These are phyloP conservation scores for Dasysyrphus tricinctus DNA, from an alignment of 2,888 invertebrate genomes.

Conservation along the genomic window DNA sequence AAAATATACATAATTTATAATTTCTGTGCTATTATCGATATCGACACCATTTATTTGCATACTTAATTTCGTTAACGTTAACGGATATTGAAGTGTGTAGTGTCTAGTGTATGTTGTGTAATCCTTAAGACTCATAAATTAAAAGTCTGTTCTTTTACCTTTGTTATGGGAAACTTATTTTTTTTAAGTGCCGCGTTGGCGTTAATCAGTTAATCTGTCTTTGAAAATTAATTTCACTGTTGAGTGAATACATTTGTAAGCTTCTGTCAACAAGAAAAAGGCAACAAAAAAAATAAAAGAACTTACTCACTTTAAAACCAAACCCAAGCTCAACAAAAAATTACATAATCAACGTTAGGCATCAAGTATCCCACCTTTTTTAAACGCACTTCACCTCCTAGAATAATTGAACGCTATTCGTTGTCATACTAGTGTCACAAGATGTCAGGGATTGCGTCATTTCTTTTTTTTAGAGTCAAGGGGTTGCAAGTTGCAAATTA, in stretches of 20 bases:
- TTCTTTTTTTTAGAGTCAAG: background rate
- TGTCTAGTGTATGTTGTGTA: background rate
- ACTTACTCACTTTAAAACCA: background rate
- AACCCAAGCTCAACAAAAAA: constrained; percentile 15
- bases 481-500: background rate
- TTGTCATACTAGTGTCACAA: constrained; percentile 45
- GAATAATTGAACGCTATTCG: constrained; percentile 54
- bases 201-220: constrained; percentile 59
- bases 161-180: background rate
- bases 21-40: too few relatives aligned
- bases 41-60: background rate
- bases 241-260: constrained; percentile 52
- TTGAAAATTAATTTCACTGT: constrained; percentile 57
- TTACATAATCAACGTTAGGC: constrained; percentile 54
- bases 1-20: too few relatives aligned
- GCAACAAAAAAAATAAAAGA: background rate
- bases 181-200: constrained; percentile 27
- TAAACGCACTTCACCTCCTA: constrained; percentile 63
- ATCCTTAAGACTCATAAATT: constrained; percentile 8
- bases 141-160: background rate
- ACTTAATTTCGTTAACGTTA: background rate
- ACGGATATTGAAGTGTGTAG: background rate
- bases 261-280: constrained; percentile 4
- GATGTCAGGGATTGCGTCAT: constrained; percentile 56
- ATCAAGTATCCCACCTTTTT: constrained; percentile 57